Percentiles rank a stretch among this genome's conserved stretches.
Evolutionary conservation across 2,797 vertebrate genomes (phyloP).

Genomic region (Masticophis lateralis): DNA sequence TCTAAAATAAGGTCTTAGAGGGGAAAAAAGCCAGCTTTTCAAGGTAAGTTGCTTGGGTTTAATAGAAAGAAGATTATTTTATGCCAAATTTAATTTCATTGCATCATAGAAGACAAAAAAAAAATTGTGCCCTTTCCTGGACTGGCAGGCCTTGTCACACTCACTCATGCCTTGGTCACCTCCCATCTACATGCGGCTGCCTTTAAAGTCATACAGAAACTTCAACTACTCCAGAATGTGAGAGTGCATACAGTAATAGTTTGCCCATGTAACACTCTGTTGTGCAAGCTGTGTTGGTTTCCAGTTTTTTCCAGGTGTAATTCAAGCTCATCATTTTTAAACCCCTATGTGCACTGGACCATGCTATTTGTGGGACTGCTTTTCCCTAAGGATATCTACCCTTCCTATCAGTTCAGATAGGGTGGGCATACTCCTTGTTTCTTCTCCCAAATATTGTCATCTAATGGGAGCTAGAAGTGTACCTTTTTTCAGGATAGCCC

Average conservation of each 20-base stretch:
- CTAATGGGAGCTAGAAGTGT: background rate
- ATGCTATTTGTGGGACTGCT: background rate
- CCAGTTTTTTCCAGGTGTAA: background rate
- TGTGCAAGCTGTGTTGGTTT: background rate
- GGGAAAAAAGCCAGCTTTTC: fast-evolving
- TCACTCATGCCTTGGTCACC: background rate
- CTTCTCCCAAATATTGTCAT: background rate
- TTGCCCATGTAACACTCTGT: background rate
- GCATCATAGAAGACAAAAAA: background rate
- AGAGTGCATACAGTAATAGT: background rate
- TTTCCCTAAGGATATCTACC: background rate
- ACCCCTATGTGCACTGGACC: background rate
- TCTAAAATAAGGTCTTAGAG: background rate
- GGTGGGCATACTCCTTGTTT: background rate
- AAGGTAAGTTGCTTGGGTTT: slow-evolving; percentile 9
- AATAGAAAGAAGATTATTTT: background rate
- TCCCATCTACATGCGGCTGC: background rate
- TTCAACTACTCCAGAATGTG: background rate
- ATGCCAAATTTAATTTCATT: background rate
- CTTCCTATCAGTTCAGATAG: background rate
- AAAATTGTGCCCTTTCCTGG: background rate
- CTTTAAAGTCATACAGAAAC: background rate
- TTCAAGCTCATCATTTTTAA: background rate
- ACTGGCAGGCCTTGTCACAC: background rate
- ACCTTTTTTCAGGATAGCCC: background rate